Evolutionary conservation across 2,888 invertebrate species (phyloP).

Genomic region (Cheilosia scutellata): DNA sequence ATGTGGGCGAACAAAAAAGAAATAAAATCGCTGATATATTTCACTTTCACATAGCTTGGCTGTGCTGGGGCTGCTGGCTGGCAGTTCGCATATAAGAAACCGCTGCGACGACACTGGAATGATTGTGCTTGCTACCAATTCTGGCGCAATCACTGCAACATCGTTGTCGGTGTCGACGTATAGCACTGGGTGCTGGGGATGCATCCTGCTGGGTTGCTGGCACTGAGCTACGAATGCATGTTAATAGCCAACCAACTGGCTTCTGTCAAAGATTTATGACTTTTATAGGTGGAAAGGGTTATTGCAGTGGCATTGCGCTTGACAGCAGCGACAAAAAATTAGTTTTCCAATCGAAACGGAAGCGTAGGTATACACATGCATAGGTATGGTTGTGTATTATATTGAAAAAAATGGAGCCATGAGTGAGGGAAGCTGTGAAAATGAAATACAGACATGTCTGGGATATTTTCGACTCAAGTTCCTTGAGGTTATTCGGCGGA

Average conservation of each 20-base stretch:
- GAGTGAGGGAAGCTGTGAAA: slow-evolving; percentile 39
- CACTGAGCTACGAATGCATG: slow-evolving; percentile 72
- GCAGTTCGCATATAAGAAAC: slow-evolving; percentile 56
- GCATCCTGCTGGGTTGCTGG: slow-evolving; percentile 74
- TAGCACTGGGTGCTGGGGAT: slow-evolving; percentile 36
- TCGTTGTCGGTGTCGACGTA: slow-evolving; percentile 35
- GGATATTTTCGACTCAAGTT: slow-evolving; percentile 25
- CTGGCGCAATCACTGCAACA: slow-evolving; percentile 63
- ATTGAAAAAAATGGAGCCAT: background rate
- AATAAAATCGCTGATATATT: slow-evolving; percentile 53
- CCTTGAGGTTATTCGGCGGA: slow-evolving; percentile 15
- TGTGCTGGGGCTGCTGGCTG: slow-evolving; percentile 59
- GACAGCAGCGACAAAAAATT: slow-evolving; percentile 74
- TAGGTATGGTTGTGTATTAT: background rate
- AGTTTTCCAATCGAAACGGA: slow-evolving; percentile 68
- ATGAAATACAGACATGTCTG: slow-evolving; percentile 68
- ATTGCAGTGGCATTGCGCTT: slow-evolving; percentile 71
- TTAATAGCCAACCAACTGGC: slow-evolving; percentile 72
- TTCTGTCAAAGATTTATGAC: slow-evolving; percentile 76
- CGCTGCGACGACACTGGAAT: slow-evolving; percentile 59
- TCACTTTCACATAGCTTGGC: slow-evolving; percentile 29
- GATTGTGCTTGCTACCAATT: slow-evolving; percentile 54
- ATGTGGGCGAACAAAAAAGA: slow-evolving; percentile 24
- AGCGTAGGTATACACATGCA: slow-evolving; percentile 22
- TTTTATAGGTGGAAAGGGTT: slow-evolving; percentile 62